A percentile compares a stretch with the other conserved stretches of the same genome.
Evolutionary conservation across 1,140 invertebrate species (phyloP).

Genomic region (Diachasma alloeum): DNA sequence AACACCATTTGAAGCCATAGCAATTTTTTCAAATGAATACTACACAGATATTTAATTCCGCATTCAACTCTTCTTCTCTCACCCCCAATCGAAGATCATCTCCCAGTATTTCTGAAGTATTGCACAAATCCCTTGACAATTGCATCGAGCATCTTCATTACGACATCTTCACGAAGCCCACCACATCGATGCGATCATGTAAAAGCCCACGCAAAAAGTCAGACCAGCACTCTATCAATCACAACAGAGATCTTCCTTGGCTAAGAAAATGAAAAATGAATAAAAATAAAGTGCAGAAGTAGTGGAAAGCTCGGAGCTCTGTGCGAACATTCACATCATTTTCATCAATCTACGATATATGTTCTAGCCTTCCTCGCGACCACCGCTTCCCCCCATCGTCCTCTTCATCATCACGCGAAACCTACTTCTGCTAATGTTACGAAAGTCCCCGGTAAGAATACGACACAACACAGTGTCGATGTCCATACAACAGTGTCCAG

Average conservation of each 20-base stretch:
- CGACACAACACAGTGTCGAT: slow-evolving; percentile 56
- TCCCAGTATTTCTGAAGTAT: neutral
- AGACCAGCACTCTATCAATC: neutral
- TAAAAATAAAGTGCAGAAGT: neutral
- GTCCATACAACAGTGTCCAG: slow-evolving; percentile 41
- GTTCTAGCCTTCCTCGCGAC: slow-evolving; percentile 66
- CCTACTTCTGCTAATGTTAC: slow-evolving; percentile 41
- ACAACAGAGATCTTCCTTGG: neutral
- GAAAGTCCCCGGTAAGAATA: slow-evolving; percentile 46
- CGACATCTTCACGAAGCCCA: neutral
- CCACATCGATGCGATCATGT: neutral
- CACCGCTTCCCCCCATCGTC: slow-evolving; percentile 64
- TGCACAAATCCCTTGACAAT: neutral
- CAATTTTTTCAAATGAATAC: neutral
- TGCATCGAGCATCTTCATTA: neutral
- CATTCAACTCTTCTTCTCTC: neutral
- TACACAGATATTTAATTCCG: no score
- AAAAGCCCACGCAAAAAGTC: neutral
- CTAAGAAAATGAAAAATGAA: neutral
- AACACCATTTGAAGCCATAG: no score
- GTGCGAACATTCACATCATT: neutral
- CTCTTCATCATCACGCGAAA: slow-evolving; percentile 63
- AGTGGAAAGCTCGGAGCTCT: neutral
- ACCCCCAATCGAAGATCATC: neutral
- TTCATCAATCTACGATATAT: slow-evolving; percentile 37